Percentiles rank a stretch among this genome's conserved stretches.
These are phyloP conservation scores for Anthonomus grandis DNA, from an alignment of 1,140 invertebrate genomes.

Conservation along the genomic window DNA sequence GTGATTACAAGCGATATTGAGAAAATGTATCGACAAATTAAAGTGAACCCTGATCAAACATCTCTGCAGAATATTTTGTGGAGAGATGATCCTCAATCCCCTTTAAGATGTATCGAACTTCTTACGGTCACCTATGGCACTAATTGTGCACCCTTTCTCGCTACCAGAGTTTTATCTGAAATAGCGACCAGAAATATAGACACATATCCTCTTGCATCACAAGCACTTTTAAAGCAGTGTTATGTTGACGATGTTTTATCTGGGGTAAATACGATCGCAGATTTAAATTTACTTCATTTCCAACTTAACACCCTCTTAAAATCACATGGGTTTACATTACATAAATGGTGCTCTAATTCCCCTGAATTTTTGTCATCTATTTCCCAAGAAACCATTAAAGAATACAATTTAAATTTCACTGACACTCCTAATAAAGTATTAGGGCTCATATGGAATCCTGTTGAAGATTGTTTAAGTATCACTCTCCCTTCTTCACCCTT, in stretches of 20 bases:
- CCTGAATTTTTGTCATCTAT: background rate
- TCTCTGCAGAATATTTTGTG: constrained; percentile 10
- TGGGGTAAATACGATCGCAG: background rate
- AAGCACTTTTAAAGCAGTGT: constrained; percentile 21
- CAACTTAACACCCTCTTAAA: constrained; percentile 7
- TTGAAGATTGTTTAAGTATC: background rate
- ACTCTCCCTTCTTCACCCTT: background rate
- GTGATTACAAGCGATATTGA: constrained; percentile 12
- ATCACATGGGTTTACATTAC: constrained; percentile 6
- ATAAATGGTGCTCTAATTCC: constrained; percentile 19
- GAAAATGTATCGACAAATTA: constrained; percentile 15
- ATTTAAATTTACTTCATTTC: constrained; percentile 2
- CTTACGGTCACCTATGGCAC: constrained; percentile 19
- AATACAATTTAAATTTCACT: background rate
- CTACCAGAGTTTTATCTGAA: constrained; percentile 12
- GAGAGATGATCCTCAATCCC: background rate
- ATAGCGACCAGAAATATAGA: constrained; percentile 17
- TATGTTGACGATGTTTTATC: constrained; percentile 31
- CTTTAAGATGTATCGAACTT: constrained; percentile 14
- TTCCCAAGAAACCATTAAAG: background rate
- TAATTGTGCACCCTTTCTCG: constrained; percentile 14
- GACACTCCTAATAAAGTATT: constrained; percentile 8
- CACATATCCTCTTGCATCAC: constrained; percentile 27
- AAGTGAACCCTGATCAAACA: constrained; percentile 11
- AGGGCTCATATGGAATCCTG: constrained; percentile 9